phyloP scores from a whole-genome alignment of 1,140 invertebrate species.

The Epicauta chinensis region DNA sequence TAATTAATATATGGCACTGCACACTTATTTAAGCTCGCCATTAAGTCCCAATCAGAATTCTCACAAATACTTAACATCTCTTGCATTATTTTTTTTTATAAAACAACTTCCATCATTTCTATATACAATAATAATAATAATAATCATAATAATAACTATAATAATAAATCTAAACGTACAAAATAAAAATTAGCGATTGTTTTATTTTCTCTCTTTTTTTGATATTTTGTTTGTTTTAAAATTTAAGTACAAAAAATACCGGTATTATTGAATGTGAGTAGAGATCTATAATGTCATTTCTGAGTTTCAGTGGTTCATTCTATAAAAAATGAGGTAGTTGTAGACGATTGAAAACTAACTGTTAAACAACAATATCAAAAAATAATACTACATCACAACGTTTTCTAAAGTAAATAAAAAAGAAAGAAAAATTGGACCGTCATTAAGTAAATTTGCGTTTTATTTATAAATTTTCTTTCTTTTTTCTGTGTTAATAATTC shows the following conservation, averaged over 20 bases:
- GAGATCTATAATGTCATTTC: conserved; percentile 28
- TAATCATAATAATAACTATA: too few species aligned
- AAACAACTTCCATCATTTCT: neutral
- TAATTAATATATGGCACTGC: conserved; percentile 32
- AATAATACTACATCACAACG: conserved; percentile 33
- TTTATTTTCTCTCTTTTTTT: conserved; percentile 1
- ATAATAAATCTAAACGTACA: conserved; percentile 20
- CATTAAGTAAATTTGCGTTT: too few species aligned
- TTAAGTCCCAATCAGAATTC: conserved; percentile 23
- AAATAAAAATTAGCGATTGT: conserved; percentile 15
- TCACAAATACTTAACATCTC: conserved; percentile 21
- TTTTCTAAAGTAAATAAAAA: conserved; percentile 1
- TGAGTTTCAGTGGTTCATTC: too few species aligned
- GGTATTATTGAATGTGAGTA: conserved; percentile 20
- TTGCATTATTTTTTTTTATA: conserved; percentile 12
- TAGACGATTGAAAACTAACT: conserved; percentile 20
- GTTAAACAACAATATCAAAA: conserved; percentile 35
- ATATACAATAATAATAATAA: too few species aligned
- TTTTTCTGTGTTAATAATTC: too few species aligned
- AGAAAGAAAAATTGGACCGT: neutral
- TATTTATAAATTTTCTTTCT: too few species aligned
- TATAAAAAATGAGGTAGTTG: conserved; percentile 33
- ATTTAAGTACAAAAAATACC: conserved; percentile 32
- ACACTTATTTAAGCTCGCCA: conserved; percentile 35
- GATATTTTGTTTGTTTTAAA: conserved; percentile 21